These are phyloP conservation scores for Leptinotarsa lineolata DNA, from an alignment of 1,140 invertebrate species.

Conservation along the genomic window DNA sequence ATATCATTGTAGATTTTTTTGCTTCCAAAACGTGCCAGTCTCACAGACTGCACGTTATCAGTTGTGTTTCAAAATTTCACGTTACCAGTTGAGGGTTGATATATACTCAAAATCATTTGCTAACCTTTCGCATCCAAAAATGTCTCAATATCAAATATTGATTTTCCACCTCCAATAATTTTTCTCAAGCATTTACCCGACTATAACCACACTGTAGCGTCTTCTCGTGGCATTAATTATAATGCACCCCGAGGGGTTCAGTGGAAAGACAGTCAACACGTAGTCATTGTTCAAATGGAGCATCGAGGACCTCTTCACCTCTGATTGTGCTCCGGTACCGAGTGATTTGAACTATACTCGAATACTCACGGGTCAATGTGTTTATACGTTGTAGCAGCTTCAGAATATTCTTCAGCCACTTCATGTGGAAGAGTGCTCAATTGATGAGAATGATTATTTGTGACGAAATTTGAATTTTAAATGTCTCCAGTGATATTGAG, in stretches of 20 bases:
- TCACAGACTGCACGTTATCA: too few species aligned
- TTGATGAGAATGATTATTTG: not conserved
- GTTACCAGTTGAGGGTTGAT: too few species aligned
- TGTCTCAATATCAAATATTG: too few species aligned
- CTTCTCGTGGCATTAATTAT: not conserved
- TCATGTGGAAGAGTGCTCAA: not conserved
- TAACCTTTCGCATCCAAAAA: too few species aligned
- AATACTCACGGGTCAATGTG: not conserved
- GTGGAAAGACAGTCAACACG: conserved; percentile 2
- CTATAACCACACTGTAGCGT: not conserved
- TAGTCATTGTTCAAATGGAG: conserved; percentile 5
- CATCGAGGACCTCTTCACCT: not conserved
- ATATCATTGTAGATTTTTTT: too few species aligned
- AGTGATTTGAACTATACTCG: not conserved
- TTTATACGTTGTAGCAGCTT: not conserved
- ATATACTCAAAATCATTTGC: too few species aligned
- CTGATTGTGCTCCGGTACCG: not conserved
- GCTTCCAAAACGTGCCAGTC: too few species aligned
- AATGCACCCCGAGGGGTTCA: not conserved
- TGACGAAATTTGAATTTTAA: not conserved
- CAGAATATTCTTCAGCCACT: not conserved
- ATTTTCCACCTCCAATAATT: not conserved
- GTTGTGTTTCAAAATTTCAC: too few species aligned
- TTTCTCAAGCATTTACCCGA: not conserved
- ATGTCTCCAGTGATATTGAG: not conserved